Conservation (phyloP, 2,113 vertebrate species). For the Nerophis lumbriciformis region DNA sequence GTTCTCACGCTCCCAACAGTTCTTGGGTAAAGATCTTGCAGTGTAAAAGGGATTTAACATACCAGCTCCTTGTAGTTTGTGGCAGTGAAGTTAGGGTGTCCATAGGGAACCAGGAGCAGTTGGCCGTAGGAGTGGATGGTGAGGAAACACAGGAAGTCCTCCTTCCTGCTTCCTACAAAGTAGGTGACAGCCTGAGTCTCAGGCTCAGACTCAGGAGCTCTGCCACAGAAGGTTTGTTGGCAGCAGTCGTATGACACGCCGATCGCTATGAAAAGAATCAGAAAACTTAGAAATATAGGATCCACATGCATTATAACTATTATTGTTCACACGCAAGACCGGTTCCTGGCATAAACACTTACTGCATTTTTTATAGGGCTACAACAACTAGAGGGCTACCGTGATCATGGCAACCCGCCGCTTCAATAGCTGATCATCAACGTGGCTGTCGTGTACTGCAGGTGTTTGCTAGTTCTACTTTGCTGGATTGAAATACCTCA, state of each 20-base stretch:
- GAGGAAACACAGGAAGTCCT: constrained; percentile 77
- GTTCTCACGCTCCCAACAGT: too few species aligned
- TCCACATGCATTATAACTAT: neutral
- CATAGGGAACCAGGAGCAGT: constrained; percentile 78
- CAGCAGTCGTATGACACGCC: constrained; percentile 75
- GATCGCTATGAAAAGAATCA: constrained; percentile 53
- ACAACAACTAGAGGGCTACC: too few species aligned
- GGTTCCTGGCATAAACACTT: too few species aligned
- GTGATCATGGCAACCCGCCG: too few species aligned
- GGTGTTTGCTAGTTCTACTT: too few species aligned
- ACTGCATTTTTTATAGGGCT: neutral
- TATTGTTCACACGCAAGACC: neutral
- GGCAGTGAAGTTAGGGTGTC: constrained; percentile 73
- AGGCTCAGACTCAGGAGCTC: constrained; percentile 66
- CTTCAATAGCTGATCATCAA: too few species aligned
- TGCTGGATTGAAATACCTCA: too few species aligned
- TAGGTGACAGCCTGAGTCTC: constrained; percentile 74
- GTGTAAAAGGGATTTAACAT: constrained; percentile 22
- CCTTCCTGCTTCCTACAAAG: constrained; percentile 61
- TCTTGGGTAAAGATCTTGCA: too few species aligned
- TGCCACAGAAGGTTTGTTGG: constrained; percentile 67
- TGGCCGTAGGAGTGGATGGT: constrained; percentile 84
- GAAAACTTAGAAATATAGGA: neutral
- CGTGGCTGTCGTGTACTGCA: too few species aligned
- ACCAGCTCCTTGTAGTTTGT: constrained; percentile 80